Base-by-base conservation (phyloP, 2,113 vertebrate species). In the Onychostoma macrolepis region DNA sequence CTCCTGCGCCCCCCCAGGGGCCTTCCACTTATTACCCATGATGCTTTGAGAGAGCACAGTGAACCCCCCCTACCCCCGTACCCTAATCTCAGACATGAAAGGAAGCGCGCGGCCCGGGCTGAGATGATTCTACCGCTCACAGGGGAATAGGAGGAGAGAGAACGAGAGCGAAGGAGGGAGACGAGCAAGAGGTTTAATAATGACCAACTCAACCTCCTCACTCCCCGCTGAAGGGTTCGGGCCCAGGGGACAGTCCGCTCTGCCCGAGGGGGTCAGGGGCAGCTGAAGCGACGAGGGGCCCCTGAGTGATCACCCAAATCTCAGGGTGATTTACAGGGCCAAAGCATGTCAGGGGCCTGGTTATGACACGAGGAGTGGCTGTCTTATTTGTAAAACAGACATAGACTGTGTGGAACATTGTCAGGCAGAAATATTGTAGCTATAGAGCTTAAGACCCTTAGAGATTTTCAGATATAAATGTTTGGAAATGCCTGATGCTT, bases 1-100 rank as follows among this genome's bases (percentile, higher is more conserved):
- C 74, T 83, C 81, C 45, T 72, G 63, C 41, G 21, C 28, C 65
- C 86, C 87, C 83, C 72, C 10, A 83, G 80, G 80, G 89, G 41
- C 43, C 90, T 91, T 88, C 90, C 88, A 80, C 69, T 77, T 80
- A 88, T 92, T 90, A 89, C 82, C 85, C 80, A 88, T 89, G 63
- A 81, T 53, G 76, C 65, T 19, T 78, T 80, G 67, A 84, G 84
- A 71, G 53, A 50, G n/a, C 53, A 26, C 33, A 72, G 45, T 74
- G 65, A 38, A 28, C n/a, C 76, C 17, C 65, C 33, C 38, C 61
- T 8, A 78, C 78, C 77, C 79, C 80, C 8, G 3, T 79, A 67
- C 74, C 67, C 72, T 87, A 87, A 90, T 88, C 83, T 85, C 48
- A 81, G 75, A 89, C 89, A 92, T 90, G 88, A 89, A 89, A 89